These are phyloP conservation scores for Myotis planiceps DNA, from an alignment of 2,797 vertebrate genomes.

Conservation along the genomic window DNA sequence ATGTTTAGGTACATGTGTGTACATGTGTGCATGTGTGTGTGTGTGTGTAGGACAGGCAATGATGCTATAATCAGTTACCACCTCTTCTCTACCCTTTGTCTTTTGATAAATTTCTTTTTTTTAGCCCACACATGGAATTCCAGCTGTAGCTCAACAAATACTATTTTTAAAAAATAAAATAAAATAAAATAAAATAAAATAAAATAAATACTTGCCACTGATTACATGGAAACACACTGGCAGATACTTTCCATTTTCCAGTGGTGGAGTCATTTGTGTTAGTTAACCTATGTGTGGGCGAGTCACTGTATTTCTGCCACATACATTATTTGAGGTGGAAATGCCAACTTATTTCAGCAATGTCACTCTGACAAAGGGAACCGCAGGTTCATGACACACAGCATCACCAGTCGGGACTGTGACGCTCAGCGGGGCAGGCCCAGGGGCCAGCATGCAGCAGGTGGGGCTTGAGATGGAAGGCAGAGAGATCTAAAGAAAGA, in stretches of 20 bases:
- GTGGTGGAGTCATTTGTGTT: neutral
- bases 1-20: no score
- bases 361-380: neutral
- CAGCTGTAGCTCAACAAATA: neutral
- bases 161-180: neutral
- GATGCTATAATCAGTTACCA: neutral
- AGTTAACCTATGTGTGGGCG: neutral
- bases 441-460: neutral
- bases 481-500: neutral
- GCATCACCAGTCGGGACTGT: neutral
- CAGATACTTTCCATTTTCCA: neutral
- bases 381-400: neutral
- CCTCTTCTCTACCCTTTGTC: neutral
- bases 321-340: neutral
- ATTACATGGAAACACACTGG: neutral
- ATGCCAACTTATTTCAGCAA: neutral
- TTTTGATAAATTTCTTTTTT: neutral
- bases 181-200: neutral
- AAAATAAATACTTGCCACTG: neutral
- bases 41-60: neutral
- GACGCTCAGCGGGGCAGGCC: neutral
- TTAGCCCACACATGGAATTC: neutral
- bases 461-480: neutral
- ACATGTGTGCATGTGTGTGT: accelerated
- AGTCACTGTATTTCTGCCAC: neutral